Percentiles rank a stretch among this genome's conserved stretches.
phyloP scores from a whole-genome alignment of 2,113 vertebrate species.

The Oreochromis niloticus region DNA sequence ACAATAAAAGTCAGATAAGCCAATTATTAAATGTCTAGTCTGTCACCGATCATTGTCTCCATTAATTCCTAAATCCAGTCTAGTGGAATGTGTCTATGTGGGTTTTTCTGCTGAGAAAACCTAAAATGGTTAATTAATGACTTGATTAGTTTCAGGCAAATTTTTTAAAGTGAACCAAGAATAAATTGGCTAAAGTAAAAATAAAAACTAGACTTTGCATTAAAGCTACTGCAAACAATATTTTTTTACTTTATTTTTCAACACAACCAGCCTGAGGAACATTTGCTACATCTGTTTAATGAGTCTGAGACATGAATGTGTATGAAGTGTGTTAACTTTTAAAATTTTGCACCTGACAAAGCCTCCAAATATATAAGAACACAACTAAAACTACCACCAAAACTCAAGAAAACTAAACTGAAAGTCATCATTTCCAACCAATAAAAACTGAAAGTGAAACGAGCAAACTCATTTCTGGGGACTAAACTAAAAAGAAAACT shows the following conservation, averaged over 20 bases:
- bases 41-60: rapidly evolving
- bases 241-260: rapidly evolving
- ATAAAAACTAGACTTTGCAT: neutral
- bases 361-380: neutral
- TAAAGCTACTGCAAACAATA: neutral
- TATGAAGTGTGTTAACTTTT: neutral
- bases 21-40: rapidly evolving
- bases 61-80: neutral
- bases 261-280: neutral
- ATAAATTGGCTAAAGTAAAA: rapidly evolving
- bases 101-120: neutral
- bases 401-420: neutral
- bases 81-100: neutral
- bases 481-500: neutral
- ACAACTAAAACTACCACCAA: rapidly evolving
- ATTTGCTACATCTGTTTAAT: neutral
- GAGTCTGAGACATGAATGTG: neutral
- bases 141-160: neutral
- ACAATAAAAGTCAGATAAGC: neutral
- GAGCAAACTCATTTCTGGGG: neutral
- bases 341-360: rapidly evolving
- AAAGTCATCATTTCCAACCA: neutral
- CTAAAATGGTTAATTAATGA: rapidly evolving
- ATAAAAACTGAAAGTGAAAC: rapidly evolving
- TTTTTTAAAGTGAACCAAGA: neutral